These are phyloP conservation scores for Forficula auricularia DNA, from an alignment of 1,140 invertebrate genomes.

Conservation along the genomic window DNA sequence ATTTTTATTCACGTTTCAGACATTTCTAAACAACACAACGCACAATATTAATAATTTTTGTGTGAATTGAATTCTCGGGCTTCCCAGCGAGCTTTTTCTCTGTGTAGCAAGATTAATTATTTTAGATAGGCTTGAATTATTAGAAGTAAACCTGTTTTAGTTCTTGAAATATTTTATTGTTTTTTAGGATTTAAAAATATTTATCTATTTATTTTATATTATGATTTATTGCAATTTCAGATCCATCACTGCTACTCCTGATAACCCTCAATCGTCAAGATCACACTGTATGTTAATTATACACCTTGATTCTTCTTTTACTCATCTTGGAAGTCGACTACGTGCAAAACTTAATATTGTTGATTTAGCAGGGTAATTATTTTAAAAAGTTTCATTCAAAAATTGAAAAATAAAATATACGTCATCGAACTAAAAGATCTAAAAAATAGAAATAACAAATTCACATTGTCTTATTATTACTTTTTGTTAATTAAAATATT, in stretches of 20 bases:
- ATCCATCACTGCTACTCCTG: slow-evolving; percentile 42
- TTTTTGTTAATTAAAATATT: no score
- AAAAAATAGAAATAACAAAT: not conserved
- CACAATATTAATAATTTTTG: no score
- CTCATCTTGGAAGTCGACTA: slow-evolving; percentile 26
- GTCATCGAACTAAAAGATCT: not conserved
- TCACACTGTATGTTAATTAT: slow-evolving; percentile 52
- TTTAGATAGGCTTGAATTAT: not conserved
- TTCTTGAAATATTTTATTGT: not conserved
- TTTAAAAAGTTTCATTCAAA: no score
- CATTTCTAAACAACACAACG: no score
- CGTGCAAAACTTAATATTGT: slow-evolving; percentile 44
- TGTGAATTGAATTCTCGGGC: no score
- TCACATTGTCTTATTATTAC: no score
- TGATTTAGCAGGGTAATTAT: slow-evolving; percentile 43
- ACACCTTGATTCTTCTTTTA: slow-evolving; percentile 30
- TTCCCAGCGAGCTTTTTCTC: no score
- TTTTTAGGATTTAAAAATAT: not conserved
- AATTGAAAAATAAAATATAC: slow-evolving; percentile 6
- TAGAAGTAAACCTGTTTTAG: not conserved
- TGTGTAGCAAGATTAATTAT: not conserved
- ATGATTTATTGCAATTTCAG: slow-evolving; percentile 21
- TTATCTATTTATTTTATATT: not conserved
- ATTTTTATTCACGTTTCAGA: no score
- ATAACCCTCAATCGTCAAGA: slow-evolving; percentile 45